Conservation (phyloP, 2,797 vertebrate species). For the Coendou prehensilis region DNA sequence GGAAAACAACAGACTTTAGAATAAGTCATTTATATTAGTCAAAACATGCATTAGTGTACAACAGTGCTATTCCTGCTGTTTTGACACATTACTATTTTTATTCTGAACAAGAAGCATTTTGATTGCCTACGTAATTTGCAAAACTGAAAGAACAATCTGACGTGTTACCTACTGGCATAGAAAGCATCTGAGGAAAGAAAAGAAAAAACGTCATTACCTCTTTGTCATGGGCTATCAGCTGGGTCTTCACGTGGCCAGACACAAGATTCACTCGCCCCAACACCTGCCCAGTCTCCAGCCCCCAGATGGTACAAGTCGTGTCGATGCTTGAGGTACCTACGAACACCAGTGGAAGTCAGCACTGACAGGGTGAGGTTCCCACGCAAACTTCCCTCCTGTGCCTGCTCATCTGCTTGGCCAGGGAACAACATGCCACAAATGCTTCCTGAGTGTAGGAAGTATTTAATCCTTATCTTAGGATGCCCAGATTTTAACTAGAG, state of each 20-base stretch:
- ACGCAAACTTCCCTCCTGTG: background rate
- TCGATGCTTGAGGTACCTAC: constrained; percentile 98
- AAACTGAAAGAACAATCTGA: background rate
- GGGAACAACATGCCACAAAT: background rate
- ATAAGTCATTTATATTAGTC: background rate
- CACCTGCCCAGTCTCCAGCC: constrained; percentile 98
- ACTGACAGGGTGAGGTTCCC: background rate
- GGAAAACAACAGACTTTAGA: background rate
- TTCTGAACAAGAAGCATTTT: background rate
- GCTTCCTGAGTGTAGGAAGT: background rate
- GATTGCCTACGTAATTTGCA: background rate
- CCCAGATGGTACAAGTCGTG: constrained; percentile 99
- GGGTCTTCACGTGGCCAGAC: constrained; percentile 98
- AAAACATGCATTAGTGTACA: background rate
- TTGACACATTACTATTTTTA: constrained; percentile 29
- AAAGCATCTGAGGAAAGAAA: background rate
- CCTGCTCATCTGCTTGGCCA: background rate
- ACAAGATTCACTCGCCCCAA: constrained; percentile 98
- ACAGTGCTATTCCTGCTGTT: background rate
- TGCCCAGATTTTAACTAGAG: background rate
- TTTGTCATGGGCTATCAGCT: constrained; percentile 99
- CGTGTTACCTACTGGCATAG: constrained; percentile 2
- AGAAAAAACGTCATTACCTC: constrained; percentile 90
- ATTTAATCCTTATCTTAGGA: background rate
- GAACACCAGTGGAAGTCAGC: constrained; percentile 50